These are phyloP conservation scores for Oryzaephilus surinamensis DNA, from an alignment of 1,140 invertebrate species.

Conservation along the genomic window DNA sequence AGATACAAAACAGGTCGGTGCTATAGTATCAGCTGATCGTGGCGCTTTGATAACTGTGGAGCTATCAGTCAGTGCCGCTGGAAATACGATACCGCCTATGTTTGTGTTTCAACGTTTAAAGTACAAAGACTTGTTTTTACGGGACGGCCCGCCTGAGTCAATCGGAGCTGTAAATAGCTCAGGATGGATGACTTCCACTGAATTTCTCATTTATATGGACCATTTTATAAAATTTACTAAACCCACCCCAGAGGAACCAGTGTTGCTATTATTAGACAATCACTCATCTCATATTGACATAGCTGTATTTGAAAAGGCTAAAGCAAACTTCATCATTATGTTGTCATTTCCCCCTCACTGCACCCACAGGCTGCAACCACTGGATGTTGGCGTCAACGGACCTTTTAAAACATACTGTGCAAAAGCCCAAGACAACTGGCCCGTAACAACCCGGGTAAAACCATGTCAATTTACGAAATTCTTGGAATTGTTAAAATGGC, in stretches of 20 bases:
- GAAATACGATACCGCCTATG: slow-evolving; percentile 33
- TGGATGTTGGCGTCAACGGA: slow-evolving; percentile 25
- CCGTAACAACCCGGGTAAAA: slow-evolving; percentile 36
- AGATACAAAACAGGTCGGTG: slow-evolving; percentile 36
- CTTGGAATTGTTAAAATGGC: slow-evolving; percentile 32
- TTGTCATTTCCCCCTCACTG: slow-evolving; percentile 30
- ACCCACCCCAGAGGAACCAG: slow-evolving; percentile 9
- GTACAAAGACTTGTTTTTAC: slow-evolving; percentile 9
- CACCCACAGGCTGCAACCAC: slow-evolving; percentile 31
- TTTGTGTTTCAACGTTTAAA: slow-evolving; percentile 31
- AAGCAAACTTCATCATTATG: slow-evolving; percentile 19
- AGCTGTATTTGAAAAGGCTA: slow-evolving; percentile 14
- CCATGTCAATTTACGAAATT: slow-evolving; percentile 41
- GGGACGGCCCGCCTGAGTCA: slow-evolving; percentile 19
- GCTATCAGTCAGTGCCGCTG: slow-evolving; percentile 29
- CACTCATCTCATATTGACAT: slow-evolving; percentile 12
- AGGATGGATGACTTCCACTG: slow-evolving; percentile 26
- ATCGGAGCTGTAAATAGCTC: slow-evolving; percentile 24
- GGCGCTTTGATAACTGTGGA: slow-evolving; percentile 34
- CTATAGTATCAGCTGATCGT: slow-evolving; percentile 34
- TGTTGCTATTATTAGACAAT: slow-evolving; percentile 15
- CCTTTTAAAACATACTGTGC: slow-evolving; percentile 35
- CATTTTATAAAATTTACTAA: slow-evolving; percentile 23
- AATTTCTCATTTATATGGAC: slow-evolving; percentile 23
- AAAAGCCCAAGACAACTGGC: slow-evolving; percentile 33